Evolutionary conservation across 2,113 vertebrate genomes (phyloP).

Genomic region (crab-eating macaque (Macaca fascicularis)): DNA sequence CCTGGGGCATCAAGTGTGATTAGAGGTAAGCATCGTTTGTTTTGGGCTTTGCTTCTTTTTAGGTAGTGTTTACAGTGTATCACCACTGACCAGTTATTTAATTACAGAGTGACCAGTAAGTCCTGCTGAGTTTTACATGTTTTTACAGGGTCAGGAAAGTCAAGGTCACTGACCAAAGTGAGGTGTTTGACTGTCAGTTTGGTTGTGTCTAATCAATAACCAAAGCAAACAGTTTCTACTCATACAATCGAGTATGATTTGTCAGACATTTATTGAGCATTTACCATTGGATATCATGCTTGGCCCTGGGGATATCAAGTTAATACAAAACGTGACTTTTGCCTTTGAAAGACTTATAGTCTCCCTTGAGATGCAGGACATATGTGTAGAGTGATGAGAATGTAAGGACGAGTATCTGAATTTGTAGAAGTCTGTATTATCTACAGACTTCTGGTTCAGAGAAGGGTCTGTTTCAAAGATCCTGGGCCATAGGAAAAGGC

Average conservation of each 20-base stretch:
- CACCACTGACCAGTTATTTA: not conserved
- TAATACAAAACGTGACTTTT: not conserved
- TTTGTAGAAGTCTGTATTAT: not conserved
- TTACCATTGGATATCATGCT: not conserved
- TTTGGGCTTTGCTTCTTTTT: conserved; percentile 40
- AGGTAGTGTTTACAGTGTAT: not conserved
- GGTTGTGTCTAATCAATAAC: conserved; percentile 54
- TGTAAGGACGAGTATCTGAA: not conserved
- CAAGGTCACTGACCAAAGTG: conserved; percentile 49
- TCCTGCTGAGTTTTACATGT: conserved; percentile 9
- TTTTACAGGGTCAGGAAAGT: conserved; percentile 34
- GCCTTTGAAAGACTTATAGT: not conserved
- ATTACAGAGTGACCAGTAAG: conserved; percentile 30
- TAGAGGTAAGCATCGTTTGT: conserved; percentile 25
- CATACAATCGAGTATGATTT: not conserved
- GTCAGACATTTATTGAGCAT: not conserved
- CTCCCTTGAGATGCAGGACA: not conserved
- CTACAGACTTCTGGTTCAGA: not conserved
- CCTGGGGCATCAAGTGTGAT: not conserved
- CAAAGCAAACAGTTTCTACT: conserved; percentile 10
- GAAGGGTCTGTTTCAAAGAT: not conserved
- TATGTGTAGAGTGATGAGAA: not conserved
- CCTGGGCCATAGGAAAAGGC: not conserved
- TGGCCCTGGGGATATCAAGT: not conserved
- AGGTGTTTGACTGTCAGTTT: not conserved